Conservation (phyloP, 2,888 invertebrate species). For the Mesoligia furuncula region DNA sequence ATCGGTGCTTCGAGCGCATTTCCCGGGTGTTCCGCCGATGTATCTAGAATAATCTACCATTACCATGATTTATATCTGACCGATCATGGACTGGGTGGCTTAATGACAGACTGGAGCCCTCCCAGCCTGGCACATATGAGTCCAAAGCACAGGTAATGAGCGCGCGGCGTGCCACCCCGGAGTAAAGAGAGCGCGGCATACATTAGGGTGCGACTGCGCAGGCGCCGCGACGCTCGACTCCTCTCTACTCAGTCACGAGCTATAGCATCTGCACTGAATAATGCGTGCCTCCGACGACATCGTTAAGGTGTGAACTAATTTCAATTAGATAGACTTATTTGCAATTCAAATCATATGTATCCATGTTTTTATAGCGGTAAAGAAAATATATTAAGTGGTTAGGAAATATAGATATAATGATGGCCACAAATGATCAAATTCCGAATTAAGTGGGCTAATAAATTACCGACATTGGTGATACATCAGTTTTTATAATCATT, state of each 20-base stretch:
- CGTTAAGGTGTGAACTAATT: conserved; percentile 58
- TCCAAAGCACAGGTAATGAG: conserved; percentile 76
- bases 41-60: conserved; percentile 89
- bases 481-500: conserved; percentile 39
- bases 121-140: conserved; percentile 78
- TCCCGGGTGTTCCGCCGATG: conserved; percentile 86
- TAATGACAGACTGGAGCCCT: conserved; percentile 84
- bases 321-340: conserved; percentile 54
- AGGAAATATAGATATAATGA: conserved; percentile 54
- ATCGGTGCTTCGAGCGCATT: conserved; percentile 84
- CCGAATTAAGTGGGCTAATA: conserved; percentile 39
- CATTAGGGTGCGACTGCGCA: conserved; percentile 28
- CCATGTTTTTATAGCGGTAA: conserved; percentile 60
- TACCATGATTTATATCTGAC: conserved; percentile 89
- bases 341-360: conserved; percentile 63
- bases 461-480: conserved; percentile 42
- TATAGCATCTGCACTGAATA: conserved; percentile 22
- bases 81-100: conserved; percentile 83
- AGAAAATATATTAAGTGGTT: conserved; percentile 57
- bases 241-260: conserved; percentile 37
- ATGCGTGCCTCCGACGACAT: conserved; percentile 54
- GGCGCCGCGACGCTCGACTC: conserved; percentile 20
- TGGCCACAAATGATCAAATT: conserved; percentile 45
- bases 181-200: conserved; percentile 48
- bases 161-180: conserved; percentile 68